Conservation (phyloP, 2,888 invertebrate genomes). For the Harpagoxenus sublaevis region DNA sequence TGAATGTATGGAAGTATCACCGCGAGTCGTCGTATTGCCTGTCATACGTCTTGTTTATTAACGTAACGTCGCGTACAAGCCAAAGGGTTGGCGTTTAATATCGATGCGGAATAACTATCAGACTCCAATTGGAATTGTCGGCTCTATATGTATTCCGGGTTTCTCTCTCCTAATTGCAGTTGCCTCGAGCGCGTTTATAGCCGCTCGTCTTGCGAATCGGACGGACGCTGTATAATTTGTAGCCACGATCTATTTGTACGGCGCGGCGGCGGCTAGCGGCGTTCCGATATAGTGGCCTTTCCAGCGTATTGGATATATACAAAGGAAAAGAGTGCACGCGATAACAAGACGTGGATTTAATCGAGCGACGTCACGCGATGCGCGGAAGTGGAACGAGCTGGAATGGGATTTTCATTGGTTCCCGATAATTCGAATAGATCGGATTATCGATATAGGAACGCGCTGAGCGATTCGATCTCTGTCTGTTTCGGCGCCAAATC, state of each 20-base stretch:
- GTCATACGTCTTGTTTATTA: conserved; percentile 32
- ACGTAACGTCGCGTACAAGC: conserved; percentile 4
- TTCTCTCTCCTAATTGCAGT: conserved; percentile 30
- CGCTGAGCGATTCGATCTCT: conserved; percentile 33
- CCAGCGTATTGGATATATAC: conserved; percentile 27
- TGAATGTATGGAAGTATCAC: not conserved
- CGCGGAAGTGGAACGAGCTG: conserved; percentile 32
- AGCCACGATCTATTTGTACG: conserved; percentile 47
- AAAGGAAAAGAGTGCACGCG: conserved; percentile 55
- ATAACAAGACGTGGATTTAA: conserved; percentile 62
- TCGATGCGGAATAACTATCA: conserved; percentile 10
- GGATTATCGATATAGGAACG: conserved; percentile 30
- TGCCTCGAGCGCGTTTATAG: conserved; percentile 22
- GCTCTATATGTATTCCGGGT: not conserved
- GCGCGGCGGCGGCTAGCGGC: not conserved
- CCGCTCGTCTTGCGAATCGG: conserved; percentile 28
- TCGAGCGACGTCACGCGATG: conserved; percentile 59
- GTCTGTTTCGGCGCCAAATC: conserved; percentile 4
- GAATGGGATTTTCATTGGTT: conserved; percentile 60
- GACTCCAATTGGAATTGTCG: conserved; percentile 15
- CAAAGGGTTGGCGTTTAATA: conserved; percentile 25
- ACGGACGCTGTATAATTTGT: conserved; percentile 48
- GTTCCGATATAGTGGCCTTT: conserved; percentile 31
- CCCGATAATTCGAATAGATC: conserved; percentile 58
- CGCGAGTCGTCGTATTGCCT: conserved; percentile 11